phyloP scores from a whole-genome alignment of 2,888 invertebrate genomes.

The Embidobia sp. region DNA sequence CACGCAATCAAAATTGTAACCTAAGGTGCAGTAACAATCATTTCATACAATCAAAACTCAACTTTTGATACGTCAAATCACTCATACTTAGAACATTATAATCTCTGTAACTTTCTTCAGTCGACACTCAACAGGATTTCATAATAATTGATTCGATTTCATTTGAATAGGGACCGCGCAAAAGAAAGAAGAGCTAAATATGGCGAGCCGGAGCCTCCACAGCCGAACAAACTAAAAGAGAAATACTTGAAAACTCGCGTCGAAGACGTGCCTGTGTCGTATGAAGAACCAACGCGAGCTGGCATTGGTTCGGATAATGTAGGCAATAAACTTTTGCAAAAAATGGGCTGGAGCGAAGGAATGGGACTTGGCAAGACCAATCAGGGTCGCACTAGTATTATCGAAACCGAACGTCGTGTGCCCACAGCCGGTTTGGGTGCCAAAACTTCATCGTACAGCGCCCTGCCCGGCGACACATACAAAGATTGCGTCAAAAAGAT shows the following conservation, averaged over 20 bases:
- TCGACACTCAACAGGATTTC: too few relatives aligned
- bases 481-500: constrained; percentile 95
- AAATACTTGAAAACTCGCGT: constrained; percentile 86
- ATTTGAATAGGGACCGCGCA: constrained; percentile 90
- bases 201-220: constrained; percentile 92
- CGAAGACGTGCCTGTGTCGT: constrained; percentile 79
- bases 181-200: constrained; percentile 97
- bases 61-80: too few relatives aligned
- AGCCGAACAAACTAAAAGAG: constrained; percentile 88
- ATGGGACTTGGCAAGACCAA: constrained; percentile 96
- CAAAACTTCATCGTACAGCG: constrained; percentile 89
- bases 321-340: constrained; percentile 96
- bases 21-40: constrained; percentile 38
- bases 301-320: constrained; percentile 94
- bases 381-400: constrained; percentile 96
- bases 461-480: constrained; percentile 92
- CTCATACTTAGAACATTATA: too few relatives aligned
- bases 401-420: constrained; percentile 86
- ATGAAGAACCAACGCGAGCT: constrained; percentile 85
- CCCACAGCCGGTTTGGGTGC: constrained; percentile 93
- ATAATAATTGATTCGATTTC: not conserved
- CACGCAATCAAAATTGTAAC: constrained; percentile 83
- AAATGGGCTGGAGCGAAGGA: constrained; percentile 99
- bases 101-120: too few relatives aligned
- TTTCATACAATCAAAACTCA: not conserved